phyloP scores from a whole-genome alignment of 2,797 vertebrate species.

The Selene dorsalis region DNA sequence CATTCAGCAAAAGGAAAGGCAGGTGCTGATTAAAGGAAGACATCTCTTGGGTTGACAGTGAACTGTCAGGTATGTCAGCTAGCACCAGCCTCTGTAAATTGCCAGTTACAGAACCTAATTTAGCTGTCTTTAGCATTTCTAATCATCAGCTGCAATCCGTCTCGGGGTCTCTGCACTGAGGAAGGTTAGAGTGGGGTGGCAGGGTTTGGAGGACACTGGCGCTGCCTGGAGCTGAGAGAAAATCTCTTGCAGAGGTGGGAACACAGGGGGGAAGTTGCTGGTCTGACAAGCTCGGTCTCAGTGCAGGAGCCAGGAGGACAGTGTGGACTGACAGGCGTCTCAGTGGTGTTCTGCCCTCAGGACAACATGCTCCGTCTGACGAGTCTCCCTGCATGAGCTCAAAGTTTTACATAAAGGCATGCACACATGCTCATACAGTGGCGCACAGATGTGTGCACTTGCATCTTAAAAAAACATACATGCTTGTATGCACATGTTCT shows the following conservation, averaged over 20 bases:
- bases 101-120: constrained; percentile 73
- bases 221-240: constrained; percentile 17
- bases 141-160: constrained; percentile 38
- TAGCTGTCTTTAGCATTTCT: constrained; percentile 69
- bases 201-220: constrained; percentile 19
- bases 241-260: constrained; percentile 7
- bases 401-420: not conserved
- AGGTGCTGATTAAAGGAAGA: constrained; percentile 56
- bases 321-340: constrained; percentile 26
- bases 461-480: constrained; percentile 19
- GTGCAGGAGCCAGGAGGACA: constrained; percentile 7
- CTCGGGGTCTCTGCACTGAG: constrained; percentile 18
- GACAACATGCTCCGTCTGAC: constrained; percentile 46
- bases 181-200: constrained; percentile 43
- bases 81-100: constrained; percentile 54
- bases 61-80: constrained; percentile 63
- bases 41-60: constrained; percentile 43
- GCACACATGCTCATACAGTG: not conserved
- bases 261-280: constrained; percentile 30
- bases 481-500: constrained; percentile 24
- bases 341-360: constrained; percentile 34
- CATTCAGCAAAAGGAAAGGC: constrained; percentile 10
- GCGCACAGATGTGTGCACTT: constrained; percentile 22
- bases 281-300: constrained; percentile 41
- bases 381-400: not conserved